Base-by-base conservation (phyloP, 1,140 invertebrate species). In the Cotesia chilonis region DNA sequence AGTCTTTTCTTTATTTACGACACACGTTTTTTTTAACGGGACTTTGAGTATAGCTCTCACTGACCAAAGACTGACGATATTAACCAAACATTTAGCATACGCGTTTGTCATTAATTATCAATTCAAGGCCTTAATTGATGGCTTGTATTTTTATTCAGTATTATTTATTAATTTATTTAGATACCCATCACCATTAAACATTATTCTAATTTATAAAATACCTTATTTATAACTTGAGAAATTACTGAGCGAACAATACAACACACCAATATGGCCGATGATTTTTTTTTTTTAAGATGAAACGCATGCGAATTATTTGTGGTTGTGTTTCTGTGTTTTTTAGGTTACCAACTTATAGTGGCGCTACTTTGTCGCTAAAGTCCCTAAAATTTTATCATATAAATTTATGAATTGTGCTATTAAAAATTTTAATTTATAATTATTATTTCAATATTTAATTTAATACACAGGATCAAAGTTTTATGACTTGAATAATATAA, bases 211-310 rank as follows among this genome's bases (percentile, higher is more conserved):
- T 60, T 51, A 20, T 36, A 36, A 78, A 81, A 85, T 86, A 85
- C 84, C 83, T 87, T 84, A 81, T 81, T 83, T 82, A 76, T 82
- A 76, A 81, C 81, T 84, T 81, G 77, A 75, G 81, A 86, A 47
- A 85, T 79, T 83, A 83, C 83, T 82, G 81, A 83, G 79, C 81
- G 77, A 85, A 85, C 83, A 83, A 87, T 86, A 86, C 84, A 87
- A 86, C 82, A 87, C 84, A 87, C 84, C 85, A 87, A 87, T 87
- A 87, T 87, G 85, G 85, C 85, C 81, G 84, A 84, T 83, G 74
- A 70, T 73, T 80, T 80, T 81, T 76, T 81, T 76, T 77, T 80
- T 78, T 78, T 72, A 70, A 75, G 80, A 76, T 73, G 68, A 67
- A 77, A 77, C 81, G 81, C 81, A 81, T 81, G 81, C 80, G 81